phyloP scores from a whole-genome alignment of 2,888 invertebrate species.

The Drosophila quinaria region DNA sequence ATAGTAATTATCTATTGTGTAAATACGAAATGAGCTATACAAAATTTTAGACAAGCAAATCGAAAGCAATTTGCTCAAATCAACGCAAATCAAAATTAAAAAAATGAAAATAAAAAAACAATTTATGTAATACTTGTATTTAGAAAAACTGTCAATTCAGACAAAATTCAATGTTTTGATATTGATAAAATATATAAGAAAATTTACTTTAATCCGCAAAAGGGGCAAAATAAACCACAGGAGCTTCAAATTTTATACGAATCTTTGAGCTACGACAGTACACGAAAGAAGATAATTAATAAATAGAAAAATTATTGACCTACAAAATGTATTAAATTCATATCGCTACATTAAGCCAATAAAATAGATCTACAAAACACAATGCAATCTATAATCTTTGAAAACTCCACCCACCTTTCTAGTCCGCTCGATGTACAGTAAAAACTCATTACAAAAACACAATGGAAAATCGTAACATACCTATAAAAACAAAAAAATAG shows the following conservation, averaged over 20 bases:
- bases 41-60: constrained; percentile 37
- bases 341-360: constrained; percentile 65
- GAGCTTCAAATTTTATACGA: constrained; percentile 73
- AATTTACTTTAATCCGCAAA: constrained; percentile 54
- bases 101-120: constrained; percentile 2
- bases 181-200: constrained; percentile 26
- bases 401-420: constrained; percentile 60
- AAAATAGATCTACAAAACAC: constrained; percentile 42
- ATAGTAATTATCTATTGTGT: constrained; percentile 22
- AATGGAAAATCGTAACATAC: constrained; percentile 9
- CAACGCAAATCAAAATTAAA: constrained; percentile 36
- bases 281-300: constrained; percentile 24
- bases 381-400: constrained; percentile 47
- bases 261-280: constrained; percentile 53
- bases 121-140: constrained; percentile 21
- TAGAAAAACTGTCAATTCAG: constrained; percentile 66
- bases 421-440: constrained; percentile 44
- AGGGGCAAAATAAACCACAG: constrained; percentile 29
- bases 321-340: constrained; percentile 48
- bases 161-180: constrained; percentile 41
- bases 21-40: constrained; percentile 35
- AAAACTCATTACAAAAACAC: constrained; percentile 30
- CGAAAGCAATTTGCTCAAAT: constrained; percentile 63
- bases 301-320: background rate
- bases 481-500: constrained; percentile 7